A percentile compares a stretch with the other conserved stretches of the same genome.
phyloP scores from a whole-genome alignment of 2,113 vertebrate genomes.

The Urocitellus parryii region DNA sequence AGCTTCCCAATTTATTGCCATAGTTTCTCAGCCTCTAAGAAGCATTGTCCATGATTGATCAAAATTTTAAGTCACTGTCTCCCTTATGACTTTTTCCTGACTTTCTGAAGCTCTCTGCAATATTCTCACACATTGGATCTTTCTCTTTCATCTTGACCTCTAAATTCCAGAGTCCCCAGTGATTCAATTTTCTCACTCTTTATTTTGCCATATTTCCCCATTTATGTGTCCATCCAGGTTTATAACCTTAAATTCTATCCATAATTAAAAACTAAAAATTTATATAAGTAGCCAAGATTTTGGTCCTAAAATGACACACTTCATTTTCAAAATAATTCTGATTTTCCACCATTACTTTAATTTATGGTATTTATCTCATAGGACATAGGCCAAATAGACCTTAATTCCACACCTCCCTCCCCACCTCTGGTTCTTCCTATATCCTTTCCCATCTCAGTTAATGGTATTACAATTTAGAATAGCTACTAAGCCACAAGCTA shows the following conservation, averaged over 20 bases:
- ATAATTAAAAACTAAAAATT: neutral
- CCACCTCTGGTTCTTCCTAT: neutral
- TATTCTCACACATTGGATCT: neutral
- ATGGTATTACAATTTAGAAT: neutral
- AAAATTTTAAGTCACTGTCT: neutral
- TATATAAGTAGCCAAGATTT: neutral
- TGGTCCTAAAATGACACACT: neutral
- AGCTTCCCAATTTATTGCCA: too few species aligned
- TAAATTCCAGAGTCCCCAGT: neutral
- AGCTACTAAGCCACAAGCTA: neutral
- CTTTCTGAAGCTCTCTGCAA: rapidly evolving
- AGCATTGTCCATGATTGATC: neutral
- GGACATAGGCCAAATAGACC: neutral
- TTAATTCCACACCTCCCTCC: neutral
- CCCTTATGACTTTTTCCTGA: neutral
- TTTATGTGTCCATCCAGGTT: neutral
- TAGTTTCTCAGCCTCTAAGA: neutral
- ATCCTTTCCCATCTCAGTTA: neutral
- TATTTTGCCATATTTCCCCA: neutral
- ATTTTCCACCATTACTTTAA: neutral
- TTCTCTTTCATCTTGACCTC: neutral
- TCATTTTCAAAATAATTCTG: neutral
- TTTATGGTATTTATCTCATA: neutral
- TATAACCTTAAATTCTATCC: neutral
- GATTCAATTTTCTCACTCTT: neutral